Base-by-base conservation (phyloP, 2,113 vertebrate species). In the Pungitius pungitius region DNA sequence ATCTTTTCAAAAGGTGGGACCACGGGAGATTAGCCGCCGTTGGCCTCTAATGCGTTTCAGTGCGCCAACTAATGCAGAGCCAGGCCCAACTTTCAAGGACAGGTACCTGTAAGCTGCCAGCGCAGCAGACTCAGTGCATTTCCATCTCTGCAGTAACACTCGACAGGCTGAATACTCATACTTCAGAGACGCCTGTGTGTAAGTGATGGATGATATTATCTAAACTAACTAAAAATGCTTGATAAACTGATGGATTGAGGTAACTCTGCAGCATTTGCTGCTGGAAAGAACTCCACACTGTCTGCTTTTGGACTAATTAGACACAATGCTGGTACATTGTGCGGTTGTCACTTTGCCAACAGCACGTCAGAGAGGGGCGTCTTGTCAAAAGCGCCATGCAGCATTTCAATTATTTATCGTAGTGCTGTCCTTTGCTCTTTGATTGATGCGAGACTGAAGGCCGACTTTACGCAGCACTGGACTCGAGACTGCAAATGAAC, bases 1-100 rank as follows among this genome's bases (percentile, higher is more conserved):
- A 88, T 87, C 78, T 87, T 81, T 88, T 84, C 81, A 80, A 85
- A 81, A 88, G 84, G 70, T 83, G 75, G 60, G 54, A 80, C 84
- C 85, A 73, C 33, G 40, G 82, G 73, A 84, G 81, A 87, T 84
- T 75, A 85, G 81, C 65, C 65, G 72, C 54, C 51, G 78, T 69
- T 87, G 89, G 85, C 86, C 84, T 74, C 86, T 76, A 81, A 90
- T 86, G 77, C 54, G 52, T 75, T 73, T 77, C 77, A 67, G 39
- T 80, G 86, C 85, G 80, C 87, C 89, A 88, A 72, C 84, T 75
- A 62, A 76, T 80, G 77, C 78, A 69, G 67, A 72, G 79, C 69
- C 52, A 78, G 67, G 69, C 20, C 67, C 67, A 39, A 70, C 60
- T 87, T 85, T 90, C 89, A 90, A 91, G 88, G 84, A 87, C 87